Evolutionary conservation across 2,113 vertebrate genomes (phyloP).

Genomic region (Megaceryle maxima): DNA sequence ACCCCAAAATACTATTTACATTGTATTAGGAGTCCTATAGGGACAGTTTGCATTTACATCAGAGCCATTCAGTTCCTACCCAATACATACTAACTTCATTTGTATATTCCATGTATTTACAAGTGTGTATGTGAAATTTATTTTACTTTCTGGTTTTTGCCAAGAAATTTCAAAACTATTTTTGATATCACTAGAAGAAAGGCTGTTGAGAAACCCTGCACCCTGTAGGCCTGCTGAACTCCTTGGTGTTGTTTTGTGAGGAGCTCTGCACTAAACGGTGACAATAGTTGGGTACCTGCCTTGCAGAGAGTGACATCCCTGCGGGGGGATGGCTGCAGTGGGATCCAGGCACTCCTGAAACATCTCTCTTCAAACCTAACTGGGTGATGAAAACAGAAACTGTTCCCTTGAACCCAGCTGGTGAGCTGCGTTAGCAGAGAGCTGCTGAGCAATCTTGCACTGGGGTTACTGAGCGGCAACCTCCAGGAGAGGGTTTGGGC

Average conservation of each 20-base stretch:
- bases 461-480: background rate
- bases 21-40: background rate
- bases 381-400: background rate
- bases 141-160: background rate
- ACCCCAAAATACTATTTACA: background rate
- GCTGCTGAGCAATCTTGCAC: fast-evolving
- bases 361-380: background rate
- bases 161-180: background rate
- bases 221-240: background rate
- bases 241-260: background rate
- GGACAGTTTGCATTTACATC: background rate
- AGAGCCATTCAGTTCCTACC: background rate
- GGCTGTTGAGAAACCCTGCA: background rate
- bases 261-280: fast-evolving
- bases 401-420: background rate
- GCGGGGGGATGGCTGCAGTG: background rate
- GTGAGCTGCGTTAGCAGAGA: background rate
- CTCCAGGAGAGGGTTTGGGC: background rate
- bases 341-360: background rate
- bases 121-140: background rate
- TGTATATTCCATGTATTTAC: background rate
- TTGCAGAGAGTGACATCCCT: background rate
- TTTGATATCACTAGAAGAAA: background rate
- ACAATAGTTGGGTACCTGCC: fast-evolving
- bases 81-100: background rate